Evolutionary conservation across 1,140 invertebrate genomes (phyloP).

Genomic region (Pinna nobilis): DNA sequence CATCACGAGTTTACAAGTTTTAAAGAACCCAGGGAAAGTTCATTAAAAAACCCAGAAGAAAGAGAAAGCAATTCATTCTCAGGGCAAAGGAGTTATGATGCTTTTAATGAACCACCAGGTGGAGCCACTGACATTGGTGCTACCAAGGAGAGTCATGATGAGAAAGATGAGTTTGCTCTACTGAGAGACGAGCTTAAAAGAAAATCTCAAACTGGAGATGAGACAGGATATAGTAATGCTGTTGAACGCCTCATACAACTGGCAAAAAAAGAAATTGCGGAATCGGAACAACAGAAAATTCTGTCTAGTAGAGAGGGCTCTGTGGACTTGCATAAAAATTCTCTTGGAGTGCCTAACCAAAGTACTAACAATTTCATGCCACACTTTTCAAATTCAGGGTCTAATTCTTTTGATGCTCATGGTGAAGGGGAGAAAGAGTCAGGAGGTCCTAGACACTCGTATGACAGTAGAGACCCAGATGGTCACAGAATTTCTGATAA

Average conservation of each 20-base stretch:
- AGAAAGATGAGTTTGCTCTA: conserved; percentile 1
- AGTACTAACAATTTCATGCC: neutral
- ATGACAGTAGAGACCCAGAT: neutral
- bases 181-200: conserved; percentile 10
- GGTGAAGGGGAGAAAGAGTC: neutral
- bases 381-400: neutral
- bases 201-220: conserved; percentile 1
- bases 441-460: too few relatives aligned
- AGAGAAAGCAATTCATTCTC: neutral
- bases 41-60: neutral
- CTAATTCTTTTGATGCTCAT: neutral
- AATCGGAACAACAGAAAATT: conserved; percentile 18
- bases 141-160: neutral
- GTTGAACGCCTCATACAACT: conserved; percentile 35
- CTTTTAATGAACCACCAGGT: neutral
- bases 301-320: neutral
- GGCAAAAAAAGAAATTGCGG: conserved; percentile 39
- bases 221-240: conserved; percentile 25
- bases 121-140: neutral
- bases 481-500: neutral
- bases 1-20: neutral
- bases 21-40: neutral
- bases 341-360: neutral
- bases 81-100: neutral
- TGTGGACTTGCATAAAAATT: neutral